phyloP scores from a whole-genome alignment of 2,113 vertebrate species.

The Amphilophus citrinellus region DNA sequence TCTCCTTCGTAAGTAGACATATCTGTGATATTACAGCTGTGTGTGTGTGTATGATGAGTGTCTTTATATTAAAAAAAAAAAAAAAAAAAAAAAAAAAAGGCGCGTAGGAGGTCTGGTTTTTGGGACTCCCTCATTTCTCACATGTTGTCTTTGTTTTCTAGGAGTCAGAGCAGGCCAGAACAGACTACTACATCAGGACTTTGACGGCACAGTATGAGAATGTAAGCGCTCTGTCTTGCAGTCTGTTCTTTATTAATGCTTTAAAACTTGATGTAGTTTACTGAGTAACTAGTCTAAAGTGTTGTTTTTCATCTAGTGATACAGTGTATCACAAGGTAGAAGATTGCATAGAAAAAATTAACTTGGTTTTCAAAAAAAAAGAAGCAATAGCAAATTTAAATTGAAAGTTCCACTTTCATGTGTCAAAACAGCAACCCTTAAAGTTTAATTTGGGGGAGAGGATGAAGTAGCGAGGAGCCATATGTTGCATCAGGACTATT shows the following conservation, averaged over 20 bases:
- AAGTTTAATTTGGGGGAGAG: neutral
- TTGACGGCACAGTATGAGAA: conserved; percentile 91
- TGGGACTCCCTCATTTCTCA: conserved; percentile 24
- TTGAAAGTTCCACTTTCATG: neutral
- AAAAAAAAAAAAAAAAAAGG: neutral
- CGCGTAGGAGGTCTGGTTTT: neutral
- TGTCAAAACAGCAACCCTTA: neutral
- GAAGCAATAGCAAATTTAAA: accelerated
- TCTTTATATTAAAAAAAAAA: neutral
- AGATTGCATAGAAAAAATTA: neutral
- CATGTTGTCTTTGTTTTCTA: conserved; percentile 67
- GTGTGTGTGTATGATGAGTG: neutral
- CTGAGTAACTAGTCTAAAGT: neutral
- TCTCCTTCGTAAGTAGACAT: conserved; percentile 92
- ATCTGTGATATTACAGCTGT: conserved; percentile 17
- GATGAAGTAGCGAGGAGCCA: neutral
- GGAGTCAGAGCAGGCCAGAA: conserved; percentile 93
- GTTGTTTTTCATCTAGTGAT: neutral
- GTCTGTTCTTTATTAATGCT: neutral
- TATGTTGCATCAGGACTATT: accelerated
- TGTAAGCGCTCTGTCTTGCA: conserved; percentile 84
- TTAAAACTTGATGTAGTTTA: neutral
- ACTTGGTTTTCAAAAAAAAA: neutral
- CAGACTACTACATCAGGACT: conserved; percentile 94
- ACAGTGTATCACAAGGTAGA: neutral